Conservation (phyloP, 35 echinoderm and acorn worm species). For the Lytechinus variegatus region DNA sequence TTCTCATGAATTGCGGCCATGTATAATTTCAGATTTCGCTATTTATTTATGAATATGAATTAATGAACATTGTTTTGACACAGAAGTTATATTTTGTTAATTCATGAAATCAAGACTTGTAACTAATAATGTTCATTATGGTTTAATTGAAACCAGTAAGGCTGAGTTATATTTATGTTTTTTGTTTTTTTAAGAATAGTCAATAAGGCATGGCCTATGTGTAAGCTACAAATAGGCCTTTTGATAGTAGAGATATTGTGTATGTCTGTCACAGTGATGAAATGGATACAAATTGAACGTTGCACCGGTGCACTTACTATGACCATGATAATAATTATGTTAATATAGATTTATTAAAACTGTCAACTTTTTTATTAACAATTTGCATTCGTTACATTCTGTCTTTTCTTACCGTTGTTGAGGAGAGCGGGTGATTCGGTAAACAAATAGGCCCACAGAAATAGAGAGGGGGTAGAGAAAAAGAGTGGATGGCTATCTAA, state of each 20-base stretch:
- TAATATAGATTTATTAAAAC: slow-evolving; percentile 43
- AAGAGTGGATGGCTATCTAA: not conserved
- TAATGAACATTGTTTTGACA: too few relatives aligned
- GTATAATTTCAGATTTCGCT: too few relatives aligned
- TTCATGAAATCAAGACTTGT: too few relatives aligned
- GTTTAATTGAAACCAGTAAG: too few relatives aligned
- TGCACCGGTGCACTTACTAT: slow-evolving; percentile 22
- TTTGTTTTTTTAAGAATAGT: too few relatives aligned
- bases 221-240: not conserved
- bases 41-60: too few relatives aligned
- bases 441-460: not conserved
- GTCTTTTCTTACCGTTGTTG: not conserved
- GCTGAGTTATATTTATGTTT: too few relatives aligned
- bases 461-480: not conserved
- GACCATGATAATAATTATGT: not conserved
- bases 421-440: too few relatives aligned
- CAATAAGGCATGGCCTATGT: too few relatives aligned
- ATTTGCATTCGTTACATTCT: not conserved
- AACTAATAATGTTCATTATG: too few relatives aligned
- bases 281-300: not conserved
- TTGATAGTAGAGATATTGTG: not conserved
- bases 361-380: slow-evolving; percentile 28
- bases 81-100: too few relatives aligned
- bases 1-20: too few relatives aligned
- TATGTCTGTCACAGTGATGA: not conserved